Percentiles rank a stretch among this genome's conserved stretches.
Evolutionary conservation across 2,888 invertebrate genomes (phyloP).

Genomic region (Campoplex capitator): DNA sequence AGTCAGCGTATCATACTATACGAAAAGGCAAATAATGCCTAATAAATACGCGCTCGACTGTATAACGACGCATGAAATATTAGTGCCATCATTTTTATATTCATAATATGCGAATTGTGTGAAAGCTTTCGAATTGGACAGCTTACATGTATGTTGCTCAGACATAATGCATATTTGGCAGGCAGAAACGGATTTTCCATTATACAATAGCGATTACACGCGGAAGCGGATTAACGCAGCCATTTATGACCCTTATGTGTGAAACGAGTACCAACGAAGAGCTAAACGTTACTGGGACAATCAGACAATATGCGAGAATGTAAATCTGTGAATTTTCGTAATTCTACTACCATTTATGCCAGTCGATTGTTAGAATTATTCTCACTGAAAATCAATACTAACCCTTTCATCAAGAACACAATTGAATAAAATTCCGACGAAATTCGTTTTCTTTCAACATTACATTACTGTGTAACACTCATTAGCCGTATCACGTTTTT

Average conservation of each 20-base stretch:
- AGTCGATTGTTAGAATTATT: slow-evolving; percentile 39
- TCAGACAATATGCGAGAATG: background rate
- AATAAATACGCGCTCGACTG: slow-evolving; percentile 24
- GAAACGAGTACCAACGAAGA: background rate
- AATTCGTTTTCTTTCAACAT: slow-evolving; percentile 17
- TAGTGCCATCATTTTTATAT: background rate
- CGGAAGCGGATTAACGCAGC: slow-evolving; percentile 41
- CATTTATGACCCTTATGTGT: slow-evolving; percentile 4
- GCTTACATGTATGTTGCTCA: background rate
- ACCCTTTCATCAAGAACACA: slow-evolving; percentile 13
- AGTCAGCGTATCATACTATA: background rate
- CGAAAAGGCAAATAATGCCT: slow-evolving; percentile 1
- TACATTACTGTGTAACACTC: background rate
- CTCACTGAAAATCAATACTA: background rate
- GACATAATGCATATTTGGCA: slow-evolving; percentile 21
- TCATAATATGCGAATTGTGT: background rate
- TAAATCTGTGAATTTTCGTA: slow-evolving; percentile 18
- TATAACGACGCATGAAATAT: slow-evolving; percentile 4
- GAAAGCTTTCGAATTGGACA: slow-evolving; percentile 25
- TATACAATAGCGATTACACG: slow-evolving; percentile 47
- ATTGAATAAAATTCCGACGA: slow-evolving; percentile 17
- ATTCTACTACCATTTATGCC: background rate
- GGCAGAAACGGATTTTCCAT: slow-evolving; percentile 44
- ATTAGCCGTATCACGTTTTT: slow-evolving; percentile 3
- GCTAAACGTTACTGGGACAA: slow-evolving; percentile 3